Percentiles rank a stretch among this genome's conserved stretches.
Conservation (phyloP, 2,797 vertebrate species). For the Picus viridis region DNA sequence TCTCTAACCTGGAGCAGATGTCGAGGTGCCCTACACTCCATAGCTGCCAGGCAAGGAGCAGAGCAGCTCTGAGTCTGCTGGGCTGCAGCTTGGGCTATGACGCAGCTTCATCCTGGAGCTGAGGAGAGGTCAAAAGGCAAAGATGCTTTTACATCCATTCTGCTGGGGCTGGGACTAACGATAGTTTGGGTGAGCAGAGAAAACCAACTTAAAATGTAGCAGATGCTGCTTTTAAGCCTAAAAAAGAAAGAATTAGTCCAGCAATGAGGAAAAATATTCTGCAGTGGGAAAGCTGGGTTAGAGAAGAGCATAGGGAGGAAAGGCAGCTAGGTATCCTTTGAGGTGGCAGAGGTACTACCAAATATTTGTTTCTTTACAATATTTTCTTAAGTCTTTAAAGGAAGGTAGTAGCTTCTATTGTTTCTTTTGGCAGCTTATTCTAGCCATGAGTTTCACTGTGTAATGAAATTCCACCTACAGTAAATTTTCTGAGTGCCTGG, state of each 20-base stretch:
- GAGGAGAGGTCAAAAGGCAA: neutral
- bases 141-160: neutral
- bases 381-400: constrained; percentile 53
- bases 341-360: constrained; percentile 40
- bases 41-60: neutral
- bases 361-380: constrained; percentile 63
- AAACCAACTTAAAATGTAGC: constrained; percentile 4
- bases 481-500: constrained; percentile 31
- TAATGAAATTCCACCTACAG: constrained; percentile 66
- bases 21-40: neutral
- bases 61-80: neutral
- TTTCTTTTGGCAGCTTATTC: constrained; percentile 67
- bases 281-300: neutral
- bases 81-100: neutral
- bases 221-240: constrained; percentile 6
- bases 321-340: constrained; percentile 37
- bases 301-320: neutral
- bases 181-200: neutral
- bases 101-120: neutral
- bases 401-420: constrained; percentile 43
- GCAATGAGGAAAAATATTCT: neutral
- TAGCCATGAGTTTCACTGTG: constrained; percentile 25
- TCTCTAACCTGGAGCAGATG: neutral
- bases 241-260: neutral
- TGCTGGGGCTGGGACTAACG: neutral